phyloP scores from a whole-genome alignment of 2,888 invertebrate genomes.

The Macrosoma leucophasiata region DNA sequence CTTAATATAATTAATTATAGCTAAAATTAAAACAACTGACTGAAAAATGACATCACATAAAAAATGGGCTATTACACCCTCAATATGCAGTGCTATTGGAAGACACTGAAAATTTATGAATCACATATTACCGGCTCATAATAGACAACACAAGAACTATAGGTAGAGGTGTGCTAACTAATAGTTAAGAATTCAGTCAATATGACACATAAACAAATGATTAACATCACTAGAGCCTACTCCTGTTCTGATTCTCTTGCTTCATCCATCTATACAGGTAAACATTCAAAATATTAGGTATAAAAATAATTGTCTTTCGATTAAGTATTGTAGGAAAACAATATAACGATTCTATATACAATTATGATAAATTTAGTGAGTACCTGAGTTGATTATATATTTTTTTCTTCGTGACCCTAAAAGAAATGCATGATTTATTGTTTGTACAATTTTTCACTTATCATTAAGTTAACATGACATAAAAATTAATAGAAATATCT shows the following conservation, averaged over 20 bases:
- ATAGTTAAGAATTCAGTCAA: slow-evolving; percentile 15
- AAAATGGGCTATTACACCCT: slow-evolving; percentile 35
- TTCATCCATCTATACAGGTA: slow-evolving; percentile 34
- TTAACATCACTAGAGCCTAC: slow-evolving; percentile 33
- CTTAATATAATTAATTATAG: slow-evolving; percentile 33
- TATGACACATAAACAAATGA: slow-evolving; percentile 13
- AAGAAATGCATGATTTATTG: slow-evolving; percentile 67
- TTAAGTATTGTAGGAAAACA: slow-evolving; percentile 39
- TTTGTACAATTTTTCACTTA: slow-evolving; percentile 71
- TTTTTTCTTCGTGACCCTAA: slow-evolving; percentile 62
- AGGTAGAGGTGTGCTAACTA: too few relatives aligned
- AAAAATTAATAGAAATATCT: slow-evolving; percentile 59
- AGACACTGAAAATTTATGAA: slow-evolving; percentile 52
- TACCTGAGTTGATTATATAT: slow-evolving; percentile 36
- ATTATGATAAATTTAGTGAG: slow-evolving; percentile 36
- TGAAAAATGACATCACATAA: slow-evolving; percentile 57
- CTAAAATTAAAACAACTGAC: slow-evolving; percentile 57
- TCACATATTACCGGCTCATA: too few relatives aligned
- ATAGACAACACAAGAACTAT: slow-evolving; percentile 29
- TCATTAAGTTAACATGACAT: slow-evolving; percentile 70
- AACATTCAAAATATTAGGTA: slow-evolving; percentile 65
- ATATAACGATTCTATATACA: slow-evolving; percentile 48
- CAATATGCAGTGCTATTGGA: slow-evolving; percentile 57
- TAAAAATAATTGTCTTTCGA: slow-evolving; percentile 68
- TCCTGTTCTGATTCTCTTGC: slow-evolving; percentile 38